Conservation (phyloP, 2,888 invertebrate genomes). For the Loripinus fragilis region DNA sequence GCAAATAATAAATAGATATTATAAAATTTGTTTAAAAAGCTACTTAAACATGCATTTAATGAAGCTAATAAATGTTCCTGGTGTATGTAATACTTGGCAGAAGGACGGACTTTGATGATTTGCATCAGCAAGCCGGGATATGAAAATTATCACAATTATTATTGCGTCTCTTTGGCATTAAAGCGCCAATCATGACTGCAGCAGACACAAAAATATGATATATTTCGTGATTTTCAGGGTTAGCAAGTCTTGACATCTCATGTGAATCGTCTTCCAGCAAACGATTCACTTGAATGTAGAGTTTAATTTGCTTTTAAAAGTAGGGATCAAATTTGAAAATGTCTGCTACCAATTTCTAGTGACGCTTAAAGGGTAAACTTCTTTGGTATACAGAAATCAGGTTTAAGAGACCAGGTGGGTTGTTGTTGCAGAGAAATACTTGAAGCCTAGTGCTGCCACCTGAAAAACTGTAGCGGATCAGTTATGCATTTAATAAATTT, state of each 20-base stretch:
- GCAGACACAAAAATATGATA: no score
- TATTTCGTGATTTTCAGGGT: no score
- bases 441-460: background rate
- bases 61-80: background rate
- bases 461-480: background rate
- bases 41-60: constrained; percentile 1
- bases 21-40: background rate
- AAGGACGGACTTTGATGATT: background rate
- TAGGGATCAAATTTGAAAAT: no score
- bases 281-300: no score
- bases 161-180: background rate
- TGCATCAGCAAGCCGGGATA: background rate
- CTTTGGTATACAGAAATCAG: background rate
- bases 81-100: background rate
- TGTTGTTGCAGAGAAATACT: background rate
- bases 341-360: no score
- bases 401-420: background rate
- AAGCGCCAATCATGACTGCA: no score
- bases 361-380: background rate
- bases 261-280: no score
- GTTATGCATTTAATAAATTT: no score
- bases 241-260: no score
- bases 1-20: background rate
- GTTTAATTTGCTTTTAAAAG: no score
- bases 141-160: background rate